A percentile compares a stretch with the other conserved stretches of the same genome.
Conservation (phyloP, 2,797 vertebrate species). For the Lepilemur septentrionalis region DNA sequence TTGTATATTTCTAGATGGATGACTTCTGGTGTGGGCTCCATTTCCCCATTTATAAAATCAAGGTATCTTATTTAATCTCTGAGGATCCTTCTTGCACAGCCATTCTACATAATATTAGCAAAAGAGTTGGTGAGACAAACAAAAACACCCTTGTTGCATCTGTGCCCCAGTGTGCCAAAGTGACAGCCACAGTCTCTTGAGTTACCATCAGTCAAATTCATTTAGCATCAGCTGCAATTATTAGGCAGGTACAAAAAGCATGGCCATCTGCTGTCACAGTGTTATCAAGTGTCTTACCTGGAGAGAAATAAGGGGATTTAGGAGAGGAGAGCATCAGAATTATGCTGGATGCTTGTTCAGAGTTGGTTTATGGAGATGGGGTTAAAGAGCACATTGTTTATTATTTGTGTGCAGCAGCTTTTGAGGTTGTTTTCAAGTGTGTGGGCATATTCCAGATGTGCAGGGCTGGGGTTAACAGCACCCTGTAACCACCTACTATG, state of each 20-base stretch:
- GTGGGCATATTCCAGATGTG: neutral
- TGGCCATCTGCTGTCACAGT: neutral
- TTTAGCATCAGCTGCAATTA: conserved; percentile 7
- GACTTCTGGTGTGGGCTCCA: neutral
- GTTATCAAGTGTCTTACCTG: neutral
- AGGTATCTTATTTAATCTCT: neutral
- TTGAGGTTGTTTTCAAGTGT: neutral
- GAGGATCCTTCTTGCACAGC: neutral
- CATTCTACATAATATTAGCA: neutral
- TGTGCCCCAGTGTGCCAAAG: neutral
- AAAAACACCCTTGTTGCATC: neutral
- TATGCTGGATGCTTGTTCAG: neutral
- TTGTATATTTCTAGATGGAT: neutral
- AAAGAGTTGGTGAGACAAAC: neutral
- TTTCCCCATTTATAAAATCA: neutral
- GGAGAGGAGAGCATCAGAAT: neutral
- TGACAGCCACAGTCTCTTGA: neutral
- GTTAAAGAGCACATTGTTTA: neutral
- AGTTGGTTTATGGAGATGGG: neutral
- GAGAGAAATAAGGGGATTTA: neutral
- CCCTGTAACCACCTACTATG: neutral
- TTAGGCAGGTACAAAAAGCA: neutral
- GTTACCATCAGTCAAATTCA: neutral
- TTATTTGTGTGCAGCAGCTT: neutral
- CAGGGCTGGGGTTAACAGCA: neutral